Evolutionary conservation across 2,888 invertebrate genomes (phyloP).

Genomic region (Neocrepidodera transversa): DNA sequence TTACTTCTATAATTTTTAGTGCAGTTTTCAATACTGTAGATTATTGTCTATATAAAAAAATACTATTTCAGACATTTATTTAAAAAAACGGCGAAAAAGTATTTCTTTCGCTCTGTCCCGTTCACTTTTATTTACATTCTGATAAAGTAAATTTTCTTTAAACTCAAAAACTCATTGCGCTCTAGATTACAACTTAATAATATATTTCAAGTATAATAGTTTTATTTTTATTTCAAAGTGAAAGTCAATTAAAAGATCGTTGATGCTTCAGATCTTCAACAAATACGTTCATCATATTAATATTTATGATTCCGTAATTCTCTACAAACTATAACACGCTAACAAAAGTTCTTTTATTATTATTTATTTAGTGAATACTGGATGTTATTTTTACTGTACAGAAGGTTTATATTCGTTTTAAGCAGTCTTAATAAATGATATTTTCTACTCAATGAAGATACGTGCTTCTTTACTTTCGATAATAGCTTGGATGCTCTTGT

Average conservation of each 20-base stretch:
- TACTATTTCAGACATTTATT: no score
- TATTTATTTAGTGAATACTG: no score
- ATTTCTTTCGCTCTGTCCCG: no score
- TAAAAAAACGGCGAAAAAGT: no score
- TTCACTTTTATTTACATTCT: no score
- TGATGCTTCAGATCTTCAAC: background rate
- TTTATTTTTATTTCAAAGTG: slow-evolving; percentile 8
- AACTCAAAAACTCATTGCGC: background rate
- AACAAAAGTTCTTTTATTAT: no score
- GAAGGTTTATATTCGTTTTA: background rate
- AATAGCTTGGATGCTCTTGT: slow-evolving; percentile 10
- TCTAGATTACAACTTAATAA: background rate
- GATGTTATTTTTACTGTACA: no score
- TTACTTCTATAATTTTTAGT: no score
- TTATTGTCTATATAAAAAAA: no score
- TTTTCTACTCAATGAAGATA: background rate
- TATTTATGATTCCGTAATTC: slow-evolving; percentile 5
- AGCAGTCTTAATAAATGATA: background rate
- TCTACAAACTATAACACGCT: background rate
- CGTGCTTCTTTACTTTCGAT: slow-evolving; percentile 9
- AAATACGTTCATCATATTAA: background rate
- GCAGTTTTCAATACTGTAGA: no score
- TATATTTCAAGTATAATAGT: background rate
- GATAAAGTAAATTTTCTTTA: background rate
- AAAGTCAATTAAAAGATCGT: background rate